phyloP scores from a whole-genome alignment of 2,797 vertebrate species.

The Pachyuromys duprasi region DNA sequence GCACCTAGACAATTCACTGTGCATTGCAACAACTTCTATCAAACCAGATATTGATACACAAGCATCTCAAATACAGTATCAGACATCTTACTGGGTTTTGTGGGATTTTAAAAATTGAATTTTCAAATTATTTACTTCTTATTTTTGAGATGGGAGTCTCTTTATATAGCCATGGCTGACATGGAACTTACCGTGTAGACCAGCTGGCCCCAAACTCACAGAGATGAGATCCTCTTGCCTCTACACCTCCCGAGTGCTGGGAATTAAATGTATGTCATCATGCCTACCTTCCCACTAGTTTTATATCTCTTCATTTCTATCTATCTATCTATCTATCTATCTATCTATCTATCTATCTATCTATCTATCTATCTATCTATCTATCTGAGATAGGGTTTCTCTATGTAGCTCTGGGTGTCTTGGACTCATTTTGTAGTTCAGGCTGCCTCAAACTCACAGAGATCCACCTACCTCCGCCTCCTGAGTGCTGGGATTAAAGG shows the following conservation, averaged over 20 bases:
- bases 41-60: too few relatives aligned
- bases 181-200: not conserved
- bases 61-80: not conserved
- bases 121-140: not conserved
- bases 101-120: not conserved
- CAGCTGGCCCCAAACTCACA: not conserved
- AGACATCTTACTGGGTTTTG: not conserved
- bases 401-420: too few relatives aligned
- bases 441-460: too few relatives aligned
- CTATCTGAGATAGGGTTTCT: too few relatives aligned
- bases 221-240: not conserved
- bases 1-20: not conserved
- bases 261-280: not conserved
- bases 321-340: too few relatives aligned
- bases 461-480: too few relatives aligned
- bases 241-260: not conserved
- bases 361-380: too few relatives aligned
- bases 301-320: not conserved
- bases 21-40: not conserved
- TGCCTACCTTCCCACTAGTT: not conserved
- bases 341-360: too few relatives aligned
- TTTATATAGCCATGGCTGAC: not conserved
- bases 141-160: not conserved
- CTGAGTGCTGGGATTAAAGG: too few relatives aligned
- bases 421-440: too few relatives aligned